Conservation (phyloP, 1,140 invertebrate species). For the Dufourea novaeangliae region DNA sequence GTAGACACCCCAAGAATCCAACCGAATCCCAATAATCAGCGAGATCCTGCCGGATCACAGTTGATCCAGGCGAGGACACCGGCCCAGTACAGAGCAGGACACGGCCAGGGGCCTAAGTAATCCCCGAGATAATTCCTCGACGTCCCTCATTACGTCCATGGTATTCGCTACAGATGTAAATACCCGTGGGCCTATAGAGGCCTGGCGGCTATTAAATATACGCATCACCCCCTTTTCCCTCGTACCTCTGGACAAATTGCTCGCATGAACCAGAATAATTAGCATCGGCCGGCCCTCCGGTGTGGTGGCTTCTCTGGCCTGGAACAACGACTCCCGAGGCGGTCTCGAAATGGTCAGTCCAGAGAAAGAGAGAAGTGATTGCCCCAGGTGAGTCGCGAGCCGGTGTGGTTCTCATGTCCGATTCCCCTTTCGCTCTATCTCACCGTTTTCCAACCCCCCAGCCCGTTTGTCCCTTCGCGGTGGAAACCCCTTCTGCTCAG, state of each 20-base stretch:
- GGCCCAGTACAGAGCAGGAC: background rate
- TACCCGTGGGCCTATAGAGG: conserved; percentile 70
- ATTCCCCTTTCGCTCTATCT: conserved; percentile 5
- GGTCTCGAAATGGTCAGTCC: conserved; percentile 24
- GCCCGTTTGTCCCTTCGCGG: background rate
- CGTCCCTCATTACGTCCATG: conserved; percentile 51
- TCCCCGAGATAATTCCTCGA: conserved; percentile 61
- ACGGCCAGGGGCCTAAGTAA: conserved; percentile 30
- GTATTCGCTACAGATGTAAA: conserved; percentile 77
- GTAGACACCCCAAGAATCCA: too few species aligned
- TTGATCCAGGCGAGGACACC: background rate
- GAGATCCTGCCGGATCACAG: background rate
- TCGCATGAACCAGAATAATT: conserved; percentile 78
- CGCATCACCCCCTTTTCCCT: too few species aligned
- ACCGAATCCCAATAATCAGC: background rate
- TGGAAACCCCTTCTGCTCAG: too few species aligned
- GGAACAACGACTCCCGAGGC: conserved; percentile 24
- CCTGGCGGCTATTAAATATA: conserved; percentile 75
- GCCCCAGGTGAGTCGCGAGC: too few species aligned
- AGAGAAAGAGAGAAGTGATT: too few species aligned
- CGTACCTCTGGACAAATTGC: conserved; percentile 77
- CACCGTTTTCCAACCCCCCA: background rate
- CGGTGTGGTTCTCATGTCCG: background rate
- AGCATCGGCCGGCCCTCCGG: conserved; percentile 71
- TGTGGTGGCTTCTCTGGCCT: conserved; percentile 34